Evolutionary conservation across 2,113 vertebrate genomes (phyloP).

Genomic region (Dipodomys ordii): DNA sequence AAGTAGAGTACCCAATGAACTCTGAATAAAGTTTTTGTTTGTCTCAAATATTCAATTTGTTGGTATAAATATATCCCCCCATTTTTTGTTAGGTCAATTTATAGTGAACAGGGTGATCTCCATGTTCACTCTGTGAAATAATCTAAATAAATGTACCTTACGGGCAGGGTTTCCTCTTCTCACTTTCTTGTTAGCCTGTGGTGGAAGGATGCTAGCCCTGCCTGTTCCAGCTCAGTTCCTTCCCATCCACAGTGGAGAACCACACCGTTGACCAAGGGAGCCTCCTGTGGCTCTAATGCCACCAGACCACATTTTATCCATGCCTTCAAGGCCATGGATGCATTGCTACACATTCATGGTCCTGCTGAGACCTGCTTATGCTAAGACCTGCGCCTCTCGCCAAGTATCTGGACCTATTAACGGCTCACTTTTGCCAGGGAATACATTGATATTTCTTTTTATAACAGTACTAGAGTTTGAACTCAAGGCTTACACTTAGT

Average conservation of each 20-base stretch:
- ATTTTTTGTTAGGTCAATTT: not conserved
- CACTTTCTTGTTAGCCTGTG: fast-evolving
- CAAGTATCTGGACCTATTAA: not conserved
- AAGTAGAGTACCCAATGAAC: not conserved
- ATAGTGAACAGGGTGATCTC: not conserved
- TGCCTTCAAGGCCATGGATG: not conserved
- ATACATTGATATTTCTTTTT: not conserved
- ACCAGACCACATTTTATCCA: not conserved
- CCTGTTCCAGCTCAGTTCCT: not conserved
- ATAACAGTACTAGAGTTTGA: no score
- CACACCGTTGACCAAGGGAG: not conserved
- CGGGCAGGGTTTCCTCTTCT: not conserved
- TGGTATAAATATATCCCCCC: not conserved
- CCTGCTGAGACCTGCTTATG: not conserved
- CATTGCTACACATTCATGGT: not conserved
- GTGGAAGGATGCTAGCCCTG: not conserved
- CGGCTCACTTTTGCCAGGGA: not conserved
- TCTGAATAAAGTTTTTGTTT: not conserved
- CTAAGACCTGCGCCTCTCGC: not conserved
- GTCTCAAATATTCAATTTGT: not conserved
- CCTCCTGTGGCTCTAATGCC: not conserved
- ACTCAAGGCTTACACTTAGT: no score
- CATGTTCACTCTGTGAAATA: not conserved
- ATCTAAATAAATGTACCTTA: not conserved
- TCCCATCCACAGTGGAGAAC: not conserved